Base-by-base conservation (phyloP, 2,113 vertebrate species). In the Solenodon paradoxus region DNA sequence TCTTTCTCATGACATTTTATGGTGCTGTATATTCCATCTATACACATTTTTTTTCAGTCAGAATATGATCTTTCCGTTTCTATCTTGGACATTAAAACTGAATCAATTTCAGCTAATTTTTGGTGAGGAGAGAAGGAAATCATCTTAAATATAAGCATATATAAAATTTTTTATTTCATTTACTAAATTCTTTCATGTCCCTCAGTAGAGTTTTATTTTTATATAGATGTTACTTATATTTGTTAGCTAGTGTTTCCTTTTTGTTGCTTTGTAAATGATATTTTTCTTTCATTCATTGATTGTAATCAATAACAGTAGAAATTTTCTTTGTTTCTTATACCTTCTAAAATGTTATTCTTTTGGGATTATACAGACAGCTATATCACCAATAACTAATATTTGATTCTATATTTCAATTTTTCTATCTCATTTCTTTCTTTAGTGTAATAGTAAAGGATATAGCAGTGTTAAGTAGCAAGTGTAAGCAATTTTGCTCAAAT, bases 141-240 rank as follows among this genome's bases (percentile, higher is more conserved):
- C 5, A 35, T 75, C 7, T 61, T 53, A 40, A 63, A 82, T 63
- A 87, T 32, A 69, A 47, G 35, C 5, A 78, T 42, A 66, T 19
- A 7, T 24, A 75, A 51, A 5, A 64, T 22, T 22, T 92, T 77
- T 69, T 47, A 53, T 71, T 93, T 77, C 8, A 66, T 35, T 90
- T 35, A 63, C 22, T 92, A 19, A 51, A 6, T 55, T 30, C 1
- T 57, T 26, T 81, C 32, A 79, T 74, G 17, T 80, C 7, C 10
- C 26, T 86, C 35, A 55, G 66, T 95, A 53, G 26, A 82, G 71
- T 86, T 90, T 57, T 85, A 47, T 51, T 88, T 92, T 88, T 51
- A 38, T 32, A 7, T 42, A 84, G 7, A 78, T 92, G 82, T 92
- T 88, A 49, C 26, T 9, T 10, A 61, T 69, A 83, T 88, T 92